Base-by-base conservation (phyloP, 2,113 vertebrate genomes). In the Stegastes partitus region DNA sequence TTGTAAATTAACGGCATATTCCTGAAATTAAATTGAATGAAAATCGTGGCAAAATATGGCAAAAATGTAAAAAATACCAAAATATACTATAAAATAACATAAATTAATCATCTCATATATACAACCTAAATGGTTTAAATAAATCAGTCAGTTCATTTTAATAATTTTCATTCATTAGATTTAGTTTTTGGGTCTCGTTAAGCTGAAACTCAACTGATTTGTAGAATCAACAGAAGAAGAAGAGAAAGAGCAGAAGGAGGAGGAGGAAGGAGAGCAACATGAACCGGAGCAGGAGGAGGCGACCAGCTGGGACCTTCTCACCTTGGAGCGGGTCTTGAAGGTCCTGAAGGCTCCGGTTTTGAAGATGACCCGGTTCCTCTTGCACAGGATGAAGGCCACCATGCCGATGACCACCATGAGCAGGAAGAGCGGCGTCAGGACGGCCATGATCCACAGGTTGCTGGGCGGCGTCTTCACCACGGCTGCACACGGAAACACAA, bases 381-480 rank as follows among this genome's bases (percentile, higher is more conserved):
- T 95, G 87, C 98, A 99, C 42, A 99, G 90, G 68, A 99, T 96
- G 0, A 96, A 97, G 0, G 97, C 95, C 84, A 98, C 97, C 94
- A 99, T 99, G 87, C 96, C 94, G 74, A 99, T 96, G 80, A 99
- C 96, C 70, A 98, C 95, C 0, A 97, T 93, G 84, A 98, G 93
- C 83, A 99, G 93, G 0, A 96, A 96, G 0, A 99, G 97, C 31
- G 98, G 98, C 0, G 97, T 97, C 84, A 99, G 92, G 55, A 99
- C 96, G 0, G 98, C 98, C 23, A 99, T 96, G 93, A 99, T 97
- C 98, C 98, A 99, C 83, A 99, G 88, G 93, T 99, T 99, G 89
- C 95, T 96, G 3, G 97, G 97, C 0, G 96, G 96, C 5, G 95
- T 98, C 93, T 99, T 99, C 31, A 99, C 95, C 72, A 99, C 97